These are phyloP conservation scores for Thalassoma bifasciatum DNA, from an alignment of 2,113 vertebrate species.

Conservation along the genomic window DNA sequence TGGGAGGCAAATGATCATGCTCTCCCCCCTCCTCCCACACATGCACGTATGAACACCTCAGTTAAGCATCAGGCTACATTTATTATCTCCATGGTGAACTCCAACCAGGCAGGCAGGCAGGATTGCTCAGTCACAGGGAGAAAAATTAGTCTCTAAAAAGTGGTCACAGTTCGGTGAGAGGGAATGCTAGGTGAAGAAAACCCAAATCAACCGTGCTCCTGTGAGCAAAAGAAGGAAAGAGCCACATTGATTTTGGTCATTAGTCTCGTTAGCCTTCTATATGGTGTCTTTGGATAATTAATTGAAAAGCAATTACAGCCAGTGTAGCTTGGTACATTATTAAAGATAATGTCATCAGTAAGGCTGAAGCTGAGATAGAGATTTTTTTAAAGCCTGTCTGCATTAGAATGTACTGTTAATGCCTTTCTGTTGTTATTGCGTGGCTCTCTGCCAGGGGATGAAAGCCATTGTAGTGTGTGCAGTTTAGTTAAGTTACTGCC, in stretches of 20 bases:
- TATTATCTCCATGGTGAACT: conserved; percentile 46
- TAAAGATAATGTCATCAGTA: conserved; percentile 79
- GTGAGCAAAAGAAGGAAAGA: conserved; percentile 34
- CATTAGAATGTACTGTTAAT: conserved; percentile 58
- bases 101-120: conserved; percentile 12
- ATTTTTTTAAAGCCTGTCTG: conserved; percentile 66
- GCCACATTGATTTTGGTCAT: conserved; percentile 68
- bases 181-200: conserved; percentile 23
- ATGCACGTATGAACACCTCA: conserved; percentile 19
- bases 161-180: conserved; percentile 50
- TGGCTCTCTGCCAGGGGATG: conserved; percentile 51
- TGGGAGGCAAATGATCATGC: conserved; percentile 11
- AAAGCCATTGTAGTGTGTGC: conserved; percentile 55
- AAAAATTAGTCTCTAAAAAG: conserved; percentile 46
- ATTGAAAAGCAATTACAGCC: conserved; percentile 76
- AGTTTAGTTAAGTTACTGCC: conserved; percentile 63
- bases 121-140: conserved; percentile 40
- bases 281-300: conserved; percentile 75
- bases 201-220: conserved; percentile 27
- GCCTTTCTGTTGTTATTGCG: conserved; percentile 50
- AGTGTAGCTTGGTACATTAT: conserved; percentile 68
- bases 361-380: conserved; percentile 67
- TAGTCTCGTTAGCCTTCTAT: conserved; percentile 48
- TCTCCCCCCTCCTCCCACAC: not conserved
- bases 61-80: conserved; percentile 50